Percentiles rank a stretch among this genome's conserved stretches.
Evolutionary conservation across 1,140 invertebrate species (phyloP).

Genomic region (Cephus cinctus): DNA sequence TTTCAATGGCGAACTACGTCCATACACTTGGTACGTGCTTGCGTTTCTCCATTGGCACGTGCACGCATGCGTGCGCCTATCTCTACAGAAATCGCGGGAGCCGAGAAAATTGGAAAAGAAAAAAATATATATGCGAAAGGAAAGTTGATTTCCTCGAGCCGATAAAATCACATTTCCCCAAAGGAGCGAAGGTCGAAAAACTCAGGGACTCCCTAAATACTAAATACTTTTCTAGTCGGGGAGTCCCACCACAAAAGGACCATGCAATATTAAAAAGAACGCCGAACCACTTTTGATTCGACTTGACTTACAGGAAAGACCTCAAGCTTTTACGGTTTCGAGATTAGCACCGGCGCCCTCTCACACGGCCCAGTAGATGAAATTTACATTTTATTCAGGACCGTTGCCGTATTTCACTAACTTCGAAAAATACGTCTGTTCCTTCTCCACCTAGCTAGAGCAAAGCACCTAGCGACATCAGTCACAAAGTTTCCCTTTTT

Average conservation of each 20-base stretch:
- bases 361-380: too few species aligned
- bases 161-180: not conserved
- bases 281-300: not conserved
- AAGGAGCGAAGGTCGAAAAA: too few species aligned
- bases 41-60: not conserved
- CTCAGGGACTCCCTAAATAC: too few species aligned
- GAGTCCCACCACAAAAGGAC: not conserved
- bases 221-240: too few species aligned
- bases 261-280: not conserved
- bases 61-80: too few species aligned
- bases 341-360: too few species aligned
- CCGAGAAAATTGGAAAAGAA: not conserved
- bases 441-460: too few species aligned
- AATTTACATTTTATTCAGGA: too few species aligned
- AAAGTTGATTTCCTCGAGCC: conserved; percentile 3
- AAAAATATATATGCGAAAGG: not conserved
- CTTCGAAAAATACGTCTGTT: too few species aligned
- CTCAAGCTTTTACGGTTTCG: conserved; percentile 10
- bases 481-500: too few species aligned
- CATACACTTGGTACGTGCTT: not conserved
- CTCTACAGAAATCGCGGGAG: not conserved
- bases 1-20: conserved; percentile 9
- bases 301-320: not conserved
- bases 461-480: too few species aligned
- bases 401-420: too few species aligned